A percentile compares a stretch with the other conserved stretches of the same genome.
These are phyloP conservation scores for Antedon bifida DNA, from an alignment of 35 echinoderm and acorn worm genomes.

Conservation along the genomic window DNA sequence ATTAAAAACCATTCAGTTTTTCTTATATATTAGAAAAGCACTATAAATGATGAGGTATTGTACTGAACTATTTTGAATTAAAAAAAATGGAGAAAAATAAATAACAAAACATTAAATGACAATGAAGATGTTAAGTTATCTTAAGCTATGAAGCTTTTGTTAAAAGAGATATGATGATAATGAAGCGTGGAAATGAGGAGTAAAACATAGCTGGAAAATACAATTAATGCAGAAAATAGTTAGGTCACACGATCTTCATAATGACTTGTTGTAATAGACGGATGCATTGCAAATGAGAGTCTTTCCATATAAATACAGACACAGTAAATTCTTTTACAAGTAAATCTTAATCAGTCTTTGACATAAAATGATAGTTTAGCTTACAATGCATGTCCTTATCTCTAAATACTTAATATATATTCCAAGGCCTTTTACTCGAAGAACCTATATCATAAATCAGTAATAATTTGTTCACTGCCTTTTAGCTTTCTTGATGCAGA, in stretches of 20 bases:
- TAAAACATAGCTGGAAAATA: not conserved
- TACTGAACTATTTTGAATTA: too few species aligned
- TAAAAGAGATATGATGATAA: too few species aligned
- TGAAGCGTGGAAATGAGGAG: not conserved
- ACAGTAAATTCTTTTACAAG: not conserved
- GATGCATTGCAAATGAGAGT: not conserved
- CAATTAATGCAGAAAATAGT: not conserved
- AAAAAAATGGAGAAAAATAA: too few species aligned
- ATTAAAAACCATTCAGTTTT: too few species aligned
- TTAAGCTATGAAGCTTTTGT: too few species aligned
- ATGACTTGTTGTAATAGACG: not conserved
- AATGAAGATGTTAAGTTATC: too few species aligned
- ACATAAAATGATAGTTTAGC: not conserved
- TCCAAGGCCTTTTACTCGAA: not conserved
- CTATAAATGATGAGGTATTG: too few species aligned
- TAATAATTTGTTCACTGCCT: not conserved
- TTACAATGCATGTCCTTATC: not conserved
- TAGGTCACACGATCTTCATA: not conserved
- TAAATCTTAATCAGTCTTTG: not conserved
- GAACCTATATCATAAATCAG: not conserved
- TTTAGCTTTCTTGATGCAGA: not conserved
- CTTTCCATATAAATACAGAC: not conserved
- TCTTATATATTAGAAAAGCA: too few species aligned
- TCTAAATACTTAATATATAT: not conserved
- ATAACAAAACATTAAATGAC: too few species aligned